phyloP scores from a whole-genome alignment of 2,888 invertebrate species.

The Lepeophtheirus nordmannii region DNA sequence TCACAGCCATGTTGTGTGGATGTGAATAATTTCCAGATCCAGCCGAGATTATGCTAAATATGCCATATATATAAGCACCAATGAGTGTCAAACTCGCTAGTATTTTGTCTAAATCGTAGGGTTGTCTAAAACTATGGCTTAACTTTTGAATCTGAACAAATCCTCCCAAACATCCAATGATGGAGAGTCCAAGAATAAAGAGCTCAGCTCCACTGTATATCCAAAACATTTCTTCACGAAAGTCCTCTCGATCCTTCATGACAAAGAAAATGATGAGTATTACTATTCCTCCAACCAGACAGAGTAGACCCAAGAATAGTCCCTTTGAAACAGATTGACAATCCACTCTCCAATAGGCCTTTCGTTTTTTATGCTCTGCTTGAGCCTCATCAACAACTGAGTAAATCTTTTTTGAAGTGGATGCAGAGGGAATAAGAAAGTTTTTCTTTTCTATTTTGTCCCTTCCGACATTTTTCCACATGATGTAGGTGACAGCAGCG shows the following conservation, averaged over 20 bases:
- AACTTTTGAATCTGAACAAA: conserved; percentile 32
- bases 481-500: conserved; percentile 42
- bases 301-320: conserved; percentile 41
- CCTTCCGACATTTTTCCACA: conserved; percentile 41
- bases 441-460: conserved; percentile 26
- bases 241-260: conserved; percentile 40
- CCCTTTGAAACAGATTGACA: conserved; percentile 43
- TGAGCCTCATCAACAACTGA: background rate
- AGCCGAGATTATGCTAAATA: conserved; percentile 39
- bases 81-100: conserved; percentile 37
- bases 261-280: conserved; percentile 42
- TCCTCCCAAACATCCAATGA: conserved; percentile 16
- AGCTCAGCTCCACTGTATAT: conserved; percentile 32
- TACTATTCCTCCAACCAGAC: conserved; percentile 41
- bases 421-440: background rate
- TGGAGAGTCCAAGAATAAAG: conserved; percentile 10
- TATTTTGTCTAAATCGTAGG: conserved; percentile 35
- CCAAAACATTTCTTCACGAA: conserved; percentile 39
- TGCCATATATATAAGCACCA: conserved; percentile 39
- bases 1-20: conserved; percentile 36
- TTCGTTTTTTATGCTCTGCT: conserved; percentile 3
- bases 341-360: conserved; percentile 33
- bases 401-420: conserved; percentile 16
- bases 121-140: conserved; percentile 31
- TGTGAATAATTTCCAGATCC: conserved; percentile 28